Conservation (phyloP, 1,140 invertebrate genomes). For the Drosophila baimaii region DNA sequence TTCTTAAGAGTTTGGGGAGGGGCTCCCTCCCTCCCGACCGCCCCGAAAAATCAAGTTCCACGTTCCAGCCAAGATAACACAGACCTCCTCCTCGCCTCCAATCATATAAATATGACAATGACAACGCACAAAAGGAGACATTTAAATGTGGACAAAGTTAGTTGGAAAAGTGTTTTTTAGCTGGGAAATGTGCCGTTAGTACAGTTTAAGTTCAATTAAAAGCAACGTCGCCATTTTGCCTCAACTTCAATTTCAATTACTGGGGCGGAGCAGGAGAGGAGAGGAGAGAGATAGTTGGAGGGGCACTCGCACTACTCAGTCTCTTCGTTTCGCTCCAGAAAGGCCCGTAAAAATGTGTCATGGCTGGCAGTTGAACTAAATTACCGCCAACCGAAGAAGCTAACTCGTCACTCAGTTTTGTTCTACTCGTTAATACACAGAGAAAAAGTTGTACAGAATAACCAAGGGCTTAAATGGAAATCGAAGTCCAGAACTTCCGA, state of each 20-base stretch:
- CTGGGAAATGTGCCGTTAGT: slow-evolving; percentile 66
- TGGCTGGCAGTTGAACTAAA: slow-evolving; percentile 75
- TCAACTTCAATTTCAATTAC: slow-evolving; percentile 71
- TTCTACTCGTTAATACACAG: slow-evolving; percentile 36
- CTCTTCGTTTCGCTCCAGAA: slow-evolving; percentile 67
- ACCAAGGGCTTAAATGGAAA: background rate
- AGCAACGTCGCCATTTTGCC: slow-evolving; percentile 54
- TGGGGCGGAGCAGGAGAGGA: background rate
- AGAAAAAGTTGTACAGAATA: background rate
- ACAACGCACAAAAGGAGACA: slow-evolving; percentile 65
- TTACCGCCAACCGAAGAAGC: slow-evolving; percentile 49
- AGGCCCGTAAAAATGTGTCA: slow-evolving; percentile 72
- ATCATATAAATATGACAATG: slow-evolving; percentile 70
- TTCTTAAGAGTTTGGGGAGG: slow-evolving; percentile 57
- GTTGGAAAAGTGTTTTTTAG: slow-evolving; percentile 30
- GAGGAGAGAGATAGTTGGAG: background rate
- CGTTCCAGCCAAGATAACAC: slow-evolving; percentile 51
- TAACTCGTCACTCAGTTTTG: slow-evolving; percentile 36
- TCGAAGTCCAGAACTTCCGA: background rate
- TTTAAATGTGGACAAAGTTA: slow-evolving; percentile 49
- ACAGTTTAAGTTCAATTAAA: slow-evolving; percentile 80
- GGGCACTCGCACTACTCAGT: slow-evolving; percentile 8
- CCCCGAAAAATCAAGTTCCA: slow-evolving; percentile 66
- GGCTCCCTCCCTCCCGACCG: slow-evolving; percentile 12
- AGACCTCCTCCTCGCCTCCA: slow-evolving; percentile 38